Percentiles rank a stretch among this genome's conserved stretches.
These are phyloP conservation scores for Chelonus insularis DNA, from an alignment of 1,140 invertebrate genomes.

Conservation along the genomic window DNA sequence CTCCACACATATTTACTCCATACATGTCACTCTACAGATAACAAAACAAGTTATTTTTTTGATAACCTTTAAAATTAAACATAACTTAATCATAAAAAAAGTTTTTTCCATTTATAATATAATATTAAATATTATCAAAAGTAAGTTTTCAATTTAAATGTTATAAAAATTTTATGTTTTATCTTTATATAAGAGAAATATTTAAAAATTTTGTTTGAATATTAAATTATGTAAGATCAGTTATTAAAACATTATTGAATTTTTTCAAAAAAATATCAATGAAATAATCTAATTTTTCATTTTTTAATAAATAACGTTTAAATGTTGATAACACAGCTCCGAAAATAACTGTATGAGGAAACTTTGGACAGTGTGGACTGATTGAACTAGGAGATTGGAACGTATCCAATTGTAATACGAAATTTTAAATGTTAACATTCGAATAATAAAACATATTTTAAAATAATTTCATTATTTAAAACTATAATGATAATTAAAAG, in stretches of 20 bases:
- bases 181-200: neutral
- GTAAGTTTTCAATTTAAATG: no score
- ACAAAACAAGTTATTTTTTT: constrained; percentile 26
- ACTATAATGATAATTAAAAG: neutral
- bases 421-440: constrained; percentile 34
- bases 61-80: constrained; percentile 29
- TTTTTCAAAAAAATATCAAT: no score
- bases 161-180: neutral
- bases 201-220: neutral
- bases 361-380: constrained; percentile 30
- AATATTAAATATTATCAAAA: no score
- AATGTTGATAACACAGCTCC: constrained; percentile 38
- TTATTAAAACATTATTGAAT: no score
- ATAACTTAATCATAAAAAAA: no score
- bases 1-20: constrained; percentile 96
- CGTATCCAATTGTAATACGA: constrained; percentile 40
- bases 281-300: constrained; percentile 15
- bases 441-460: constrained; percentile 14
- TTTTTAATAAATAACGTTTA: constrained; percentile 27
- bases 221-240: no score
- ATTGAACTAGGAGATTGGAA: constrained; percentile 38
- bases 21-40: constrained; percentile 71
- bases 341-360: constrained; percentile 42
- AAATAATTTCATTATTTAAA: neutral
- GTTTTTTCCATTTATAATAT: no score